Conservation (phyloP, 2,888 invertebrate species). For the Caenorhabditis becei region DNA sequence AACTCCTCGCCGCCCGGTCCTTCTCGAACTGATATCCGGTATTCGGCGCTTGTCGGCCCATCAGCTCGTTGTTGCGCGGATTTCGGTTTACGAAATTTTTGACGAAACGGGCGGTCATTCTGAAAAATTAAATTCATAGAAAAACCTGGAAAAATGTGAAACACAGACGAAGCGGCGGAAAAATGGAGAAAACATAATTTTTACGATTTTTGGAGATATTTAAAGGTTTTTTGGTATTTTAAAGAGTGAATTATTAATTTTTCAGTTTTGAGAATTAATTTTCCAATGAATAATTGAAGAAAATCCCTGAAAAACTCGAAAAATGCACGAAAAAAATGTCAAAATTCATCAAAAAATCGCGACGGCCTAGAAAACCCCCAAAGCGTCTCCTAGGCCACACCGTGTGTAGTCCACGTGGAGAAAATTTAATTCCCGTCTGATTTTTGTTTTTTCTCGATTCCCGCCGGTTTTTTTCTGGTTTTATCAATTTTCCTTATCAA, state of each 20-base stretch:
- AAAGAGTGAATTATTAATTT: neutral
- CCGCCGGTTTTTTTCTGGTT: neutral
- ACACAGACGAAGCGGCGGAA: neutral
- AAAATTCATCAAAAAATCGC: neutral
- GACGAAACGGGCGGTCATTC: slow-evolving; percentile 59
- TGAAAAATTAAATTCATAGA: slow-evolving; percentile 10
- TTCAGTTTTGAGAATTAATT: neutral
- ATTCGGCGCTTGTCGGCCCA: slow-evolving; percentile 70
- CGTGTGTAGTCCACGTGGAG: slow-evolving; percentile 33
- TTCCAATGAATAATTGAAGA: neutral
- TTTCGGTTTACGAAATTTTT: slow-evolving; percentile 66
- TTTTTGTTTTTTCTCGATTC: neutral
- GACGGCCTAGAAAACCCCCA: slow-evolving; percentile 8
- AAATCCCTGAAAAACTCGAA: neutral
- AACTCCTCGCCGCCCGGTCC: slow-evolving; percentile 68
- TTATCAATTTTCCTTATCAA: neutral
- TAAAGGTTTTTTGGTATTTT: neutral
- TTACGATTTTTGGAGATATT: neutral
- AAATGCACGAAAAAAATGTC: neutral
- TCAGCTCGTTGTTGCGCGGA: slow-evolving; percentile 77
- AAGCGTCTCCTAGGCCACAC: neutral
- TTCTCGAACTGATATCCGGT: slow-evolving; percentile 78
- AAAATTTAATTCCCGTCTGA: slow-evolving; percentile 1
- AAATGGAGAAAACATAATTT: neutral
- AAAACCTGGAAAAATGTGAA: too few species aligned